These are phyloP conservation scores for Lophochroa leadbeateri DNA, from an alignment of 2,113 vertebrate species.

Conservation along the genomic window DNA sequence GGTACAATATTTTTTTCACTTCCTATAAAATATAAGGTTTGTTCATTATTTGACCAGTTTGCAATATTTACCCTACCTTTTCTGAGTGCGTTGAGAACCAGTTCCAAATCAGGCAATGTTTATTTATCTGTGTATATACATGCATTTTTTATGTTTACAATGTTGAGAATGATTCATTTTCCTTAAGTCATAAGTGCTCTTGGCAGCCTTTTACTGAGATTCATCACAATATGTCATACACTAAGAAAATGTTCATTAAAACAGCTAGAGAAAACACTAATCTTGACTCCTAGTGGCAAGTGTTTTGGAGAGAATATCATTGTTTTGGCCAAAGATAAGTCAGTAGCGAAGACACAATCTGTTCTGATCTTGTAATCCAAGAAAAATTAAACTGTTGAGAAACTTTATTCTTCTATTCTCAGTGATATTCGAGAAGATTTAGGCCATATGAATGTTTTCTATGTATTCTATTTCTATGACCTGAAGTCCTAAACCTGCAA, in stretches of 20 bases:
- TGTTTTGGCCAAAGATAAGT: not conserved
- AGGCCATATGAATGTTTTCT: not conserved
- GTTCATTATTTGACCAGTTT: not conserved
- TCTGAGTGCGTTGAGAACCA: not conserved
- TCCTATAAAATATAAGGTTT: not conserved
- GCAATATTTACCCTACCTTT: not conserved
- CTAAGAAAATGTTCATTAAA: not conserved
- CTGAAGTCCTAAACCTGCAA: not conserved
- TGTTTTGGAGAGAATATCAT: not conserved
- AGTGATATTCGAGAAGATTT: not conserved
- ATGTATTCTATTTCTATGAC: not conserved
- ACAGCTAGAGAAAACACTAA: not conserved
- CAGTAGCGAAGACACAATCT: not conserved
- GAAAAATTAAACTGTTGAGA: not conserved
- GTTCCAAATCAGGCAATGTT: not conserved
- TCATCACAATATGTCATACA: not conserved
- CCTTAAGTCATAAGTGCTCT: not conserved
- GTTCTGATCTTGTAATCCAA: not conserved
- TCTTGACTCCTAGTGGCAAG: not conserved
- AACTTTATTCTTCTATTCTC: not conserved
- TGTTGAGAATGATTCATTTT: not conserved
- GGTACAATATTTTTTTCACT: not conserved
- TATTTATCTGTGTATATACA: not conserved
- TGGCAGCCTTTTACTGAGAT: not conserved
- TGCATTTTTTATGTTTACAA: not conserved